phyloP scores from a whole-genome alignment of 1,140 invertebrate genomes.

The Philopotamus ludificatus region DNA sequence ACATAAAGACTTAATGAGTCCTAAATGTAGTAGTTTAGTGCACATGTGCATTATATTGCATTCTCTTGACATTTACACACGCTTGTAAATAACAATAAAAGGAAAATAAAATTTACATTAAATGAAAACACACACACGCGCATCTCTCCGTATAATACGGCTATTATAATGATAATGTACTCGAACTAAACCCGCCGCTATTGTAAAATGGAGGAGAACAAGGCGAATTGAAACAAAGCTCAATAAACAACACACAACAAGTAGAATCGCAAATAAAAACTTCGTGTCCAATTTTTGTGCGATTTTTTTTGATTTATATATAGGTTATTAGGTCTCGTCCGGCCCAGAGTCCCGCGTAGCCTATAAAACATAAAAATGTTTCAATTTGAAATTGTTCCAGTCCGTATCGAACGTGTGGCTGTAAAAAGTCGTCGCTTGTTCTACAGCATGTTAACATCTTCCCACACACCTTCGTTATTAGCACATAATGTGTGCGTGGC shows the following conservation, averaged over 20 bases:
- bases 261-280: background rate
- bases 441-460: conserved; percentile 17
- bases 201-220: background rate
- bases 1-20: conserved; percentile 8
- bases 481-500: background rate
- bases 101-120: conserved; percentile 36
- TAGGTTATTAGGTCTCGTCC: too few species aligned
- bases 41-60: background rate
- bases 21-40: conserved; percentile 10
- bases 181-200: background rate
- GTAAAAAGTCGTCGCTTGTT: conserved; percentile 13
- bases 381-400: conserved; percentile 18
- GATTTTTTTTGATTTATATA: too few species aligned
- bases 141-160: conserved; percentile 17
- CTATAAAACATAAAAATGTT: conserved; percentile 16
- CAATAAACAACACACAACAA: background rate
- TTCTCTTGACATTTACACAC: conserved; percentile 17
- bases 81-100: conserved; percentile 35
- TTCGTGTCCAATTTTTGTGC: too few species aligned
- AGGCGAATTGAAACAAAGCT: too few species aligned
- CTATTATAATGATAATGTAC: conserved; percentile 22
- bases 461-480: background rate
- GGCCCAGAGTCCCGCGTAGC: too few species aligned
- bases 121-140: conserved; percentile 19
- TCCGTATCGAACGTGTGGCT: background rate